These are phyloP conservation scores for Danio tinwini DNA, from an alignment of 2,797 vertebrate species.

Conservation along the genomic window DNA sequence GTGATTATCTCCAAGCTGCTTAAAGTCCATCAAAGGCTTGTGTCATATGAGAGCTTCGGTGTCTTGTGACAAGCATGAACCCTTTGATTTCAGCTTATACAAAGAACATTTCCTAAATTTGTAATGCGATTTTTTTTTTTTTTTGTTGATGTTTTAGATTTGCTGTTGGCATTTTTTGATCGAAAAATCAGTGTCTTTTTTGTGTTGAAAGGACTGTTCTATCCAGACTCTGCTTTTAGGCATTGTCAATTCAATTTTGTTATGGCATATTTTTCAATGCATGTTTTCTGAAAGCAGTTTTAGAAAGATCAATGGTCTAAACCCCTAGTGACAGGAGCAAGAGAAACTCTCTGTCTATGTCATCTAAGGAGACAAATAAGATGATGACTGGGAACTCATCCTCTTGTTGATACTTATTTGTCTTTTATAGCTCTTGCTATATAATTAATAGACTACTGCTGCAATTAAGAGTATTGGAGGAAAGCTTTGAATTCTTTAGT, in stretches of 20 bases:
- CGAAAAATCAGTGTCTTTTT: neutral
- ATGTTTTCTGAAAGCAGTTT: conserved; percentile 22
- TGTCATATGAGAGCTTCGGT: conserved; percentile 1
- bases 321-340: conserved; percentile 7
- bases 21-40: conserved; percentile 18
- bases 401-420: neutral
- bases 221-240: neutral
- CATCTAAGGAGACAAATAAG: conserved; percentile 2
- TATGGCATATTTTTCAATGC: conserved; percentile 4
- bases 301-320: conserved; percentile 20
- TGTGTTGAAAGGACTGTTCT: neutral
- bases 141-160: conserved; percentile 8
- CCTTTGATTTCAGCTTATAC: conserved; percentile 6
- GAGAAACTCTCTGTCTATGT: neutral
- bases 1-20: conserved; percentile 44
- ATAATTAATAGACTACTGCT: neutral
- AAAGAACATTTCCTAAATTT: conserved; percentile 4
- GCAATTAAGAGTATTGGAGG: neutral
- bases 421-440: neutral
- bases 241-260: conserved; percentile 6
- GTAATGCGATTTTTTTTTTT: conserved; percentile 55
- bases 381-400: neutral
- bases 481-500: neutral
- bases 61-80: conserved; percentile 4
- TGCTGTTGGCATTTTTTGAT: neutral